Percentiles rank a stretch among this genome's conserved stretches.
Conservation (phyloP, 2,888 invertebrate genomes). For the Zaprionus obscuricornis region DNA sequence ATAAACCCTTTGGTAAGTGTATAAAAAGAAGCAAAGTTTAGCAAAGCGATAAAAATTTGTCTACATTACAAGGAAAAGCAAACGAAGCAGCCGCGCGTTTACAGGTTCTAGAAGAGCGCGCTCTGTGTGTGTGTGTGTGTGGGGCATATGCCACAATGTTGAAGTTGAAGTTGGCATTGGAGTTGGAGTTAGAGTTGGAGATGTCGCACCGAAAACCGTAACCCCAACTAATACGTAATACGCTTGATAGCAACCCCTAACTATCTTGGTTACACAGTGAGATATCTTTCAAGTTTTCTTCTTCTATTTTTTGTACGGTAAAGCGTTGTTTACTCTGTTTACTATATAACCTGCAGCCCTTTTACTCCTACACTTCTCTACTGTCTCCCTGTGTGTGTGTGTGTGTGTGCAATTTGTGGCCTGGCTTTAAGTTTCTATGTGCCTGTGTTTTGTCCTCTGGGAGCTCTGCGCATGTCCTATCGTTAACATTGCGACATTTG, state of each 20-base stretch:
- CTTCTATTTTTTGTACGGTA: too few species aligned
- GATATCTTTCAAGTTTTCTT: slow-evolving; percentile 45
- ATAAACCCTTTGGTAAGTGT: slow-evolving; percentile 8
- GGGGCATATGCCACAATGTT: slow-evolving; percentile 51
- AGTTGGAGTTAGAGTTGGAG: too few species aligned
- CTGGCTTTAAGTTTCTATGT: slow-evolving; percentile 54
- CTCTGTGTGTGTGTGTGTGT: too few species aligned
- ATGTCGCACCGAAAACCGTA: too few species aligned
- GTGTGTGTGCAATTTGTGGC: slow-evolving; percentile 53
- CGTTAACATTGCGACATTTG: slow-evolving; percentile 40
- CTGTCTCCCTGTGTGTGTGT: not conserved
- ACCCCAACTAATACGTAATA: too few species aligned
- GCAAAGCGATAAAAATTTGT: slow-evolving; percentile 74
- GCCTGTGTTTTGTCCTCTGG: too few species aligned
- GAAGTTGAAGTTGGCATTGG: too few species aligned
- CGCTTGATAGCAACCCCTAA: slow-evolving; percentile 48
- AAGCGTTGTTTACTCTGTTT: slow-evolving; percentile 38
- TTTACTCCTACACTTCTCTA: slow-evolving; percentile 1
- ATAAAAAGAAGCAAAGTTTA: slow-evolving; percentile 49
- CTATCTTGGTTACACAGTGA: slow-evolving; percentile 46
- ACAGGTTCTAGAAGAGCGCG: slow-evolving; percentile 55
- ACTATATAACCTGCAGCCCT: slow-evolving; percentile 25
- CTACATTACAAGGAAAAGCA: slow-evolving; percentile 56
- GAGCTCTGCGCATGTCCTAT: slow-evolving; percentile 69
- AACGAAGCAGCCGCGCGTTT: slow-evolving; percentile 38